Conservation (phyloP, 2,797 vertebrate genomes). For the Gouania willdenowi region DNA sequence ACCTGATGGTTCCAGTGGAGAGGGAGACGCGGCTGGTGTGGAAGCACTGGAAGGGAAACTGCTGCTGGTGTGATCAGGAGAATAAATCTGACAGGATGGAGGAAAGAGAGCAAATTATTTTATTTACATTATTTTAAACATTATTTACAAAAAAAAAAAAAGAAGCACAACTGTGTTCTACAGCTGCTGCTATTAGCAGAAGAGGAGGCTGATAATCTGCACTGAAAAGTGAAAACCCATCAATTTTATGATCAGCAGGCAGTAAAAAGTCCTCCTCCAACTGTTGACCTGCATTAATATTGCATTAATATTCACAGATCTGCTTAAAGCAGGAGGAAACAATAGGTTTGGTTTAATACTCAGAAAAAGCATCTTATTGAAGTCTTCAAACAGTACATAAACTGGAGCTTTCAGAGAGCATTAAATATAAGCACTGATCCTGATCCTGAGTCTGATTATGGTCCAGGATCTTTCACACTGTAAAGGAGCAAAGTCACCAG, state of each 20-base stretch:
- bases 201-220: constrained; percentile 52
- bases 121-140: too few relatives aligned
- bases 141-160: too few relatives aligned
- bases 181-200: constrained; percentile 51
- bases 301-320: constrained; percentile 40
- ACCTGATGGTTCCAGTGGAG: constrained; percentile 79
- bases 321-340: constrained; percentile 11
- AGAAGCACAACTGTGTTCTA: constrained; percentile 66
- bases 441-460: too few relatives aligned
- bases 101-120: constrained; percentile 66
- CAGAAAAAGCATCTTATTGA: too few relatives aligned
- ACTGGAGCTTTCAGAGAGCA: too few relatives aligned
- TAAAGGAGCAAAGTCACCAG: too few relatives aligned
- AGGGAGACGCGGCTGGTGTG: constrained; percentile 90
- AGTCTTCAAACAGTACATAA: too few relatives aligned
- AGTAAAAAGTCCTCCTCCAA: constrained; percentile 54
- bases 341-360: too few relatives aligned
- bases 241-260: constrained; percentile 64
- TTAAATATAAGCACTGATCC: too few relatives aligned
- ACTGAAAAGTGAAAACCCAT: constrained; percentile 66
- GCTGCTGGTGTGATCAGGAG: constrained; percentile 94
- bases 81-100: constrained; percentile 85
- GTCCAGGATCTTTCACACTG: too few relatives aligned
- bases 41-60: constrained; percentile 94
- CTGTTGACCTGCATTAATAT: constrained; percentile 39